Base-by-base conservation (phyloP, 2,888 invertebrate genomes). In the Pachydiplax longipennis region DNA sequence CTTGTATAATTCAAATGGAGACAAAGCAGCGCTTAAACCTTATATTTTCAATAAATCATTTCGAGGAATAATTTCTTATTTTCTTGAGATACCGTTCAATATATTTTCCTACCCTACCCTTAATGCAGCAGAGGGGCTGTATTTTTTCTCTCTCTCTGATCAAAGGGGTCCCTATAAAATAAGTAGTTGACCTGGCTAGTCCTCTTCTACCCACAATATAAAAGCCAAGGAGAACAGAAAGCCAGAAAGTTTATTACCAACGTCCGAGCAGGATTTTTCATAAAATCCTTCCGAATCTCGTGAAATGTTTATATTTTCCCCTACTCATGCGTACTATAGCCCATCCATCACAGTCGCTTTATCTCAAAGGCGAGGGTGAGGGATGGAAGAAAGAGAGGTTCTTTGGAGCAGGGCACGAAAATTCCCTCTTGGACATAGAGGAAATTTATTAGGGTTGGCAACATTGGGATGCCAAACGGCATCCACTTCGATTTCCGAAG, bases 361-460 rank as follows among this genome's bases (percentile, higher is more conserved):
- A 73, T 73, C 73, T 73, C 73, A 31, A 25, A 65, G n/a, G 65
- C 25, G n/a, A 73, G n/a, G 73, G 65, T n/a, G 65, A 73, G n/a
- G 73, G 73, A 73, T n/a, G 73, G 25, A 31, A 31, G 73, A 73
- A 31, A 13, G 73, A 25, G 8, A 25, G 65, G 65, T 22, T n/a
- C n/a, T 8, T 22, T 22, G 61, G 61, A 61, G 15, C n/a, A 61
- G 65, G 22, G 65, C 65, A 73, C 73, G 31, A 73, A 73, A 65
- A 61, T 37, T 61, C 61, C 61, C 58, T 61, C 37, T 58, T 25
- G 83, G 58, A 83, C 83, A 58, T 65, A 2, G 37, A 13, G 61
- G 22, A 87, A 61, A 87, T 87, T 87, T 87, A 87, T 87, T 87
- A 40, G 87, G 73, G 87, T 87, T 87, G 87, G 87, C 61, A 48